Evolutionary conservation across 2,113 vertebrate species (phyloP), one percentile per base, ranked within the genome.

Genomic region (Notothenia rossii): DNA sequence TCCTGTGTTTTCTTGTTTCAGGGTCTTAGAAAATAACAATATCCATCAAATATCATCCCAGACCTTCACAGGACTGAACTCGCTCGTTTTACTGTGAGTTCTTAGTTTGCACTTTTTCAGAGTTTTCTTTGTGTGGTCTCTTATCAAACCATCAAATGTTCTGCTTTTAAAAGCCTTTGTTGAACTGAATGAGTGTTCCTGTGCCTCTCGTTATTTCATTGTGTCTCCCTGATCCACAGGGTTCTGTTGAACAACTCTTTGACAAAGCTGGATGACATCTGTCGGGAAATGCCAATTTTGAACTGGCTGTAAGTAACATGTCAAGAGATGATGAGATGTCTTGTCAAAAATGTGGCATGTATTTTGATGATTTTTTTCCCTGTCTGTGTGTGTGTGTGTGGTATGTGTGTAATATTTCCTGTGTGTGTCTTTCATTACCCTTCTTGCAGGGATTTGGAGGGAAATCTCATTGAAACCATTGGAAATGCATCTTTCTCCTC

Each of bases 31-130:
- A 94, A 97, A 98, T 88, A 99, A 99, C 90, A 96, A 94, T 73
- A 96, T 99, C 89, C 96, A 88, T 87, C 94, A 94, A 61, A 95
- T 99, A 72, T 97, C 95, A n/a, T 92, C 97, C 25, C 84, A 93
- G 84, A 96, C 96, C 18, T 99, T 99, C 91, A 95, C 97, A 8
- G 97, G 98, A 72, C 93, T 99, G 63, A 95, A 95, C 91, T 99
- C 97, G 2, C 96, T 99, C 46, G 96, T 98, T 86, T 94, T 99
- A 67, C 89, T 99, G 98, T 98, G 94, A 98, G 97, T 97, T 92
- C 67, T 3, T 51, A 1, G 17, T 55, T 40, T 11, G 8, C 11
- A 20, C 53, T 20, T 50, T 25, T 7, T 7, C 36, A 40, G 36
- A 40, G 36, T 5, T 9, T 66, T 53, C 12, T 56, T 64, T 51